Evolutionary conservation across 2,888 invertebrate genomes (phyloP), one percentile per base, ranked within the genome.

Genomic region (Anoncus sp.): DNA sequence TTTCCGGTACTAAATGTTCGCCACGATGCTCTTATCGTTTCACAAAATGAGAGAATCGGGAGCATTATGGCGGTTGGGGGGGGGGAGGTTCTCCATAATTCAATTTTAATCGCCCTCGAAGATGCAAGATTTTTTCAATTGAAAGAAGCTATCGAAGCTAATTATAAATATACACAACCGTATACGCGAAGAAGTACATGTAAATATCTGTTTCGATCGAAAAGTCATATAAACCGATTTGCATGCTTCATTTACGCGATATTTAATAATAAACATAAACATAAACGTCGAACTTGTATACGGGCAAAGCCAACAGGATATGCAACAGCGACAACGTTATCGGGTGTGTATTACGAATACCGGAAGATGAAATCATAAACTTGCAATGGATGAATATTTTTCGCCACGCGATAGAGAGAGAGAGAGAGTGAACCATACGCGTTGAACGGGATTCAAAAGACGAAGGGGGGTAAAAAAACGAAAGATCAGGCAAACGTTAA

Each of bases 361-460:
- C 77, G 77, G 77, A 77, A 77, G 77, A 59, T 59, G 62, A 35
- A 73, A 69, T 65, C 65, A 65, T 69, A 65, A 73, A 63, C 31
- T 73, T 57, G 72, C 45, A 22, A 43, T 70, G 65, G 53, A 43
- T 16, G 63, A n/a, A 35, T 20, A 59, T 69, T 47, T 38, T 69
- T 18, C 20, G 69, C 45, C 57, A 70, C 57, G 49, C 43, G 66
- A 57, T 63, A 69, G 63, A n/a, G n/a, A n/a, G n/a, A n/a, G n/a
- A n/a, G n/a, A n/a, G n/a, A n/a, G n/a, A n/a, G 49, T 31, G 38
- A 35, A 31, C 18, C 14, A 35, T 27, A 53, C 57, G 47, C 72
- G 72, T 53, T 49, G 31, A 77, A 63, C 72, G 72, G 77, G 73
- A 77, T 73, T 73, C 35, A 73, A 73, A 51, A 38, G 69, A 70